Evolutionary conservation across 2,888 invertebrate species (phyloP).

Genomic region (Autographa gamma): DNA sequence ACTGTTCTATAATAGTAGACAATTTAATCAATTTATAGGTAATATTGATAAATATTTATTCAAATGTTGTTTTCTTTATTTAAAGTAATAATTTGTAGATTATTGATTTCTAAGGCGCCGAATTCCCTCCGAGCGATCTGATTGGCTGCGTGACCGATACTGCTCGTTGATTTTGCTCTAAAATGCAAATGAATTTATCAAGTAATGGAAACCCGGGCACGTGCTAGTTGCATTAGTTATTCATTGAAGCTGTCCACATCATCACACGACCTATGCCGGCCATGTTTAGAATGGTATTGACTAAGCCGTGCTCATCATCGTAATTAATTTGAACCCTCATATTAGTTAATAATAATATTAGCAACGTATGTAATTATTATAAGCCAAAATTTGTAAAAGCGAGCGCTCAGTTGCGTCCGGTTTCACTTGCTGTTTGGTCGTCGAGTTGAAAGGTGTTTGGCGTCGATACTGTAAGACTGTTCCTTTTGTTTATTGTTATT

Average conservation of each 20-base stretch:
- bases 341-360: no score
- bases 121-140: conserved; percentile 42
- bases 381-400: no score
- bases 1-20: conserved; percentile 16
- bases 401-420: no score
- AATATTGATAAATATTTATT: conserved; percentile 11
- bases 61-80: conserved; percentile 4
- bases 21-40: conserved; percentile 9
- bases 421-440: no score
- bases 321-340: conserved; percentile 30
- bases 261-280: conserved; percentile 55
- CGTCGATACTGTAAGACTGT: no score
- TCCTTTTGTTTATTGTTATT: no score
- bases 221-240: conserved; percentile 71
- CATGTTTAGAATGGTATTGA: conserved; percentile 58
- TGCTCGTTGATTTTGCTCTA: conserved; percentile 62
- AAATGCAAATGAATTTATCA: conserved; percentile 75
- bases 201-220: conserved; percentile 70
- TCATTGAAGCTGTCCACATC: conserved; percentile 70
- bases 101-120: conserved; percentile 8
- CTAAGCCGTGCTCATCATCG: conserved; percentile 27
- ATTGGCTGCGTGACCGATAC: conserved; percentile 56
- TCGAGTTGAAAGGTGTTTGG: no score
- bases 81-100: background rate
- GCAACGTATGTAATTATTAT: no score